phyloP scores from a whole-genome alignment of 2,113 vertebrate genomes.

The Ptyas mucosa region DNA sequence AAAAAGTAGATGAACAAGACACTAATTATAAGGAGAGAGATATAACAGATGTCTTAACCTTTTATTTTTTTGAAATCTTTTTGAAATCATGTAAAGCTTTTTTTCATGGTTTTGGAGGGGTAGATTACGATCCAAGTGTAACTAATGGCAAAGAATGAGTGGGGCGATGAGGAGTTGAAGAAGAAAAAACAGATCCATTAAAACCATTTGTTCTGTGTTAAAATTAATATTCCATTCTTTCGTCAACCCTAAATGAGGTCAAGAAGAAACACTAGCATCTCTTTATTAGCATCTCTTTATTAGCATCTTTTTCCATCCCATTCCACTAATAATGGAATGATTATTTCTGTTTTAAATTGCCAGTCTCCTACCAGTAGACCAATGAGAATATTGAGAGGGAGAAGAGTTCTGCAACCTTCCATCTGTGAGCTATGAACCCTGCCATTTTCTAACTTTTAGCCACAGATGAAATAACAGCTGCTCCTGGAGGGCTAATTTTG shows the following conservation, averaged over 20 bases:
- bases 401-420: background rate
- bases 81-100: conserved; percentile 22
- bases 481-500: background rate
- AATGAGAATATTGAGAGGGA: conserved; percentile 24
- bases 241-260: conserved; percentile 7
- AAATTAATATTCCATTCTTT: conserved; percentile 32
- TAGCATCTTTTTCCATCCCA: background rate
- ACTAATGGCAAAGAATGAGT: conserved; percentile 26
- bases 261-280: conserved; percentile 41
- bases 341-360: background rate
- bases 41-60: conserved; percentile 67
- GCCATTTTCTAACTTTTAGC: background rate
- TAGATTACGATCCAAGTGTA: conserved; percentile 36
- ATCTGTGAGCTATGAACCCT: background rate
- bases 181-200: conserved; percentile 28
- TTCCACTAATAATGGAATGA: conserved; percentile 2
- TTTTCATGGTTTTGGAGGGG: conserved; percentile 28
- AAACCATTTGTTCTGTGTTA: conserved; percentile 48
- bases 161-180: background rate
- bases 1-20: conserved; percentile 66
- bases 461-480: background rate
- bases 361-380: conserved; percentile 37
- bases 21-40: conserved; percentile 70
- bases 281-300: background rate
- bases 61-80: conserved; percentile 34